These are phyloP conservation scores for Hydropsyche betteni DNA, from an alignment of 2,888 invertebrate genomes.

Conservation along the genomic window DNA sequence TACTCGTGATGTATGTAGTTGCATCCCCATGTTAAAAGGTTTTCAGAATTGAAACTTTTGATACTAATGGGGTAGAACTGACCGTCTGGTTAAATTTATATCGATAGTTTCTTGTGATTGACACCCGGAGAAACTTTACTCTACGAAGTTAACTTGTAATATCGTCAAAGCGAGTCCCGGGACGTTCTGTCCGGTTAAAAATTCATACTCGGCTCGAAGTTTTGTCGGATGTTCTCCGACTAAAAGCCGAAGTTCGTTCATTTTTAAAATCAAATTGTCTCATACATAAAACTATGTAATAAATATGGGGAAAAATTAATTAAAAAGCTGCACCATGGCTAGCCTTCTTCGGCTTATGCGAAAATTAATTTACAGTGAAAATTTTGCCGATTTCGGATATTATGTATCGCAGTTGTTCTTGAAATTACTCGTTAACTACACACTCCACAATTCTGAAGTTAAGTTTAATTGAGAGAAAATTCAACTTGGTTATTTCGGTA, in stretches of 20 bases:
- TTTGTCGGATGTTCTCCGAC: not conserved
- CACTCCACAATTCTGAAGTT: too few species aligned
- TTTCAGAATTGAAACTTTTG: not conserved
- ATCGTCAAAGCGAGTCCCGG: slow-evolving; percentile 1
- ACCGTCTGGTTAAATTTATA: slow-evolving; percentile 12
- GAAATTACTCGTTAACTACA: too few species aligned
- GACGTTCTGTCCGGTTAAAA: slow-evolving; percentile 15
- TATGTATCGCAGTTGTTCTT: too few species aligned
- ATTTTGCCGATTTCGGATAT: too few species aligned
- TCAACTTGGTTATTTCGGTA: too few species aligned
- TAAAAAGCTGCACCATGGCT: too few species aligned
- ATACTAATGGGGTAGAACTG: slow-evolving; percentile 4
- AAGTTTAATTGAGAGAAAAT: too few species aligned
- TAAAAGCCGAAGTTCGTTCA: not conserved
- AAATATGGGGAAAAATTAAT: too few species aligned
- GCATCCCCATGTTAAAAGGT: not conserved
- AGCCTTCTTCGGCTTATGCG: too few species aligned
- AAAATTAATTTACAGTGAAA: too few species aligned
- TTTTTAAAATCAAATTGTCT: slow-evolving; percentile 3
- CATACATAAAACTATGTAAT: too few species aligned
- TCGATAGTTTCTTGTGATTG: slow-evolving; percentile 27
- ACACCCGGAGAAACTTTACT: slow-evolving; percentile 22
- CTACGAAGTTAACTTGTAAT: slow-evolving; percentile 19
- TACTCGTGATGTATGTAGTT: too few species aligned
- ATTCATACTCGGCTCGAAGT: slow-evolving; percentile 2